Percentiles rank a stretch among this genome's conserved stretches.
These are phyloP conservation scores for Rhopilema esculentum DNA, from an alignment of 30 jellyfish, hydroid and myxozoan species.

Conservation along the genomic window DNA sequence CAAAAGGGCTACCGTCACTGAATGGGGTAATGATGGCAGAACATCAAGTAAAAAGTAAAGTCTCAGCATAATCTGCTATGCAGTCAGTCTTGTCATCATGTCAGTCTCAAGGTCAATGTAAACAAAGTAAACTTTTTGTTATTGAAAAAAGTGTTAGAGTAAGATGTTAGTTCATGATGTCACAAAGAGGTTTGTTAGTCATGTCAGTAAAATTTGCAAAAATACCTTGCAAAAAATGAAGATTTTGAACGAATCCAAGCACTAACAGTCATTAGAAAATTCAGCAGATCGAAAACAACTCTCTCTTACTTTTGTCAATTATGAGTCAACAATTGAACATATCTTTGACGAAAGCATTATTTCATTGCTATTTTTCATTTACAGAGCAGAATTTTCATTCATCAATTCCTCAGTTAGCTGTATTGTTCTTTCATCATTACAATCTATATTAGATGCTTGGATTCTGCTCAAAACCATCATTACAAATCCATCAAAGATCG, in stretches of 20 bases:
- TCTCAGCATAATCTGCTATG: not conserved
- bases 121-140: not conserved
- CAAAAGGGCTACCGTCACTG: too few relatives aligned
- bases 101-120: not conserved
- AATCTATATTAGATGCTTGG: not conserved
- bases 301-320: too few relatives aligned
- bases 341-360: too few relatives aligned
- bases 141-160: not conserved
- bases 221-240: slow-evolving; percentile 10
- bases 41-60: too few relatives aligned
- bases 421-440: not conserved
- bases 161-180: not conserved
- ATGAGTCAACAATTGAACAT: too few relatives aligned
- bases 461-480: not conserved
- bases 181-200: not conserved
- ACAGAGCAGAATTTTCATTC: too few relatives aligned
- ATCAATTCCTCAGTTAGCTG: too few relatives aligned
- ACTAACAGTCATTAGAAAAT: not conserved
- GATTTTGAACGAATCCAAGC: slow-evolving; percentile 2
- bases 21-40: too few relatives aligned
- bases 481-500: not conserved
- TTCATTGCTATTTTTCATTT: too few relatives aligned
- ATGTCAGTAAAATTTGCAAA: not conserved
- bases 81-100: not conserved
- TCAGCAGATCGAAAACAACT: not conserved